A percentile compares a stretch with the other conserved stretches of the same genome.
Conservation (phyloP, 1,140 invertebrate species). For the Caenorhabditis remanei region DNA sequence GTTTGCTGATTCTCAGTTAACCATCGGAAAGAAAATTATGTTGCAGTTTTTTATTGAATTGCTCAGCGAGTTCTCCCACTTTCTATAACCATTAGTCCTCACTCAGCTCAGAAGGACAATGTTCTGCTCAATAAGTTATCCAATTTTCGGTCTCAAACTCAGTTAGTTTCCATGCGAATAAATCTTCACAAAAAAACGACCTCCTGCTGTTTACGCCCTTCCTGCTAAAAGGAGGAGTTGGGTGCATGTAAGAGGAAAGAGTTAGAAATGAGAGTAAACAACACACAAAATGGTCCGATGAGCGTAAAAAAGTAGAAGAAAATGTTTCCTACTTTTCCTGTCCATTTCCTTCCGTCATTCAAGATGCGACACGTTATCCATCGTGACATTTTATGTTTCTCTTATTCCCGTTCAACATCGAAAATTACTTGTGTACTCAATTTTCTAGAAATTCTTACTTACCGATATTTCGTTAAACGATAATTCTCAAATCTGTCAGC, state of each 20-base stretch:
- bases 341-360: constrained; percentile 12
- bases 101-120: no score
- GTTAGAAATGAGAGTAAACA: not conserved
- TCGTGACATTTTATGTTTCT: not conserved
- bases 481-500: not conserved
- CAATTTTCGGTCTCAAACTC: not conserved
- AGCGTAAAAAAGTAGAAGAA: constrained; percentile 8
- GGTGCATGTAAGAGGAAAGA: constrained; percentile 5
- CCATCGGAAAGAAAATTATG: no score
- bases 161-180: constrained; percentile 18
- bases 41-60: no score
- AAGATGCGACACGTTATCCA: constrained; percentile 22
- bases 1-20: no score
- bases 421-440: not conserved
- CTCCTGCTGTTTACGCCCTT: constrained; percentile 33
- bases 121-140: not conserved
- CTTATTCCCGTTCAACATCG: not conserved
- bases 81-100: no score
- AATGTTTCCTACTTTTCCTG: constrained; percentile 10
- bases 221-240: not conserved
- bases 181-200: not conserved
- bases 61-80: no score
- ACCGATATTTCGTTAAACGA: not conserved
- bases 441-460: not conserved
- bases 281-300: constrained; percentile 32